Conservation (phyloP, 2,113 vertebrate species). For the Diadophis punctatus region DNA sequence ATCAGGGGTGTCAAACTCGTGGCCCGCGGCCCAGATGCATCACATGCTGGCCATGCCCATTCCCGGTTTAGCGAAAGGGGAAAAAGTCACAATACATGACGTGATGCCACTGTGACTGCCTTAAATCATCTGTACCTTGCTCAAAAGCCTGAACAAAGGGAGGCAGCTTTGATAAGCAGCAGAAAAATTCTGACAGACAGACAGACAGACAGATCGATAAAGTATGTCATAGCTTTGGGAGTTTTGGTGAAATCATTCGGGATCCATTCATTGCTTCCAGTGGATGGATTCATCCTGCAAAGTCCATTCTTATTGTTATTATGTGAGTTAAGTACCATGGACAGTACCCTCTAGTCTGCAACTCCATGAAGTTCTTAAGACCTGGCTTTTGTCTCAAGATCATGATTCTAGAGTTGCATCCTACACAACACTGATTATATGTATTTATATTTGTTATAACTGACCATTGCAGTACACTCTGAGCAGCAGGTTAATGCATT, state of each 20-base stretch:
- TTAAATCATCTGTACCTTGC: background rate
- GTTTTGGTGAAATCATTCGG: background rate
- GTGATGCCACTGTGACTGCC: no score
- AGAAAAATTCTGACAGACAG: background rate
- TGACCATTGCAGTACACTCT: background rate
- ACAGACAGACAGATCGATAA: no score
- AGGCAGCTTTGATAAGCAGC: background rate
- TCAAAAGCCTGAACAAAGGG: background rate
- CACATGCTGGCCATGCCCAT: no score
- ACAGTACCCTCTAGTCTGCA: background rate
- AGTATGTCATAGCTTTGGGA: background rate
- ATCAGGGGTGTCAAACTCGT: background rate
- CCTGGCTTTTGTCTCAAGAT: background rate
- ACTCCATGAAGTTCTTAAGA: background rate
- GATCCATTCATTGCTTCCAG: background rate
- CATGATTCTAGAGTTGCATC: background rate
- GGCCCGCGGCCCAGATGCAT: no score
- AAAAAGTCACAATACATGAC: no score
- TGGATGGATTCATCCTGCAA: background rate
- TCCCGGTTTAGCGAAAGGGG: no score
- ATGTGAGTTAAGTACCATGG: background rate
- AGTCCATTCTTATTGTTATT: background rate
- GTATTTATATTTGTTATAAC: background rate
- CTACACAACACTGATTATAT: background rate
- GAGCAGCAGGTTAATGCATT: background rate